Base-by-base conservation (phyloP, 2,113 vertebrate species). In the Anas platyrhynchos region DNA sequence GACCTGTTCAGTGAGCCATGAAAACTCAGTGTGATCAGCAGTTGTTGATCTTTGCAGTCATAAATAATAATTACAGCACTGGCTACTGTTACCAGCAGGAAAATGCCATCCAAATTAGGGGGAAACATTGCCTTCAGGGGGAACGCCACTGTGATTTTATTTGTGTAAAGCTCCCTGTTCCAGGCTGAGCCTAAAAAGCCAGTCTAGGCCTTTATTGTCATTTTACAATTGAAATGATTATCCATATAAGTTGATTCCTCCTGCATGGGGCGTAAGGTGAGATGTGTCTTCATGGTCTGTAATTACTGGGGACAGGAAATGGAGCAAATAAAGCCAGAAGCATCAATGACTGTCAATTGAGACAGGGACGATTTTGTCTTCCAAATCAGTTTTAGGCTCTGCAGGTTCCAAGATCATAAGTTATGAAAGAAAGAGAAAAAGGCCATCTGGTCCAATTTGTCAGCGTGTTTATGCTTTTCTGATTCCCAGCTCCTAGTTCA, bases 361-460 rank as follows among this genome's bases (percentile, higher is more conserved):
- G 84, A 89, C 1, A 21, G 38, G 62, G 72, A 44, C 31, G 81
- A 41, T 86, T 95, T 91, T 94, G 73, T 82, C 61, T 94, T 83
- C 83, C 88, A 89, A 91, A 88, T 67, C 69, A 83, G 90, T 94
- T 96, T 96, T 91, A 83, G 75, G 41, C 80, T 96, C 58, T 74
- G 54, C 69, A 84, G 79, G 74, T 92, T 95, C 89, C 92, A 97
- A 90, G 92, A 94, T 93, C 55, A n/a, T 93, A 95, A 96, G 71
- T 88, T 95, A 96, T 63, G 85, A 77, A 87, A 87, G 76, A 91
- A 91, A 89, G 55, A 88, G 86, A 94, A 87, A 87, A 93, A 62
- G 69, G 67, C 91, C 95, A 96, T 95, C 96, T 96, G 96, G 92
- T 89, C 63, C 78, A 88, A 72, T 96, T 95, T 87, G 59, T 73